Evolutionary conservation across 2,113 vertebrate species (phyloP).

Genomic region (Pagrus major): DNA sequence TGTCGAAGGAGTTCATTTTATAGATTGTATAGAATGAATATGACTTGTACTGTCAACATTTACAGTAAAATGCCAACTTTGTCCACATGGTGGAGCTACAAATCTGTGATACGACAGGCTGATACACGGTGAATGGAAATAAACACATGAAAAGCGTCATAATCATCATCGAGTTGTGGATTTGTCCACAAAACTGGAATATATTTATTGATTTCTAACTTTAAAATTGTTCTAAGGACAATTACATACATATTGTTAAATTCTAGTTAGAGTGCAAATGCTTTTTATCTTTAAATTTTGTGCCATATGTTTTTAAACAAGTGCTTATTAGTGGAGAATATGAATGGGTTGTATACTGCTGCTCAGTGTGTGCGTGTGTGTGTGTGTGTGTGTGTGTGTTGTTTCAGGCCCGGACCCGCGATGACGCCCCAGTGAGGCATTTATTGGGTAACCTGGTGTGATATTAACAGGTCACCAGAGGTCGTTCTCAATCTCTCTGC

Average conservation of each 20-base stretch:
- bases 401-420: not conserved
- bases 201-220: too few relatives aligned
- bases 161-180: not conserved
- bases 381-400: conserved; percentile 4
- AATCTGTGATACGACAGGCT: not conserved
- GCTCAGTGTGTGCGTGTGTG: not conserved
- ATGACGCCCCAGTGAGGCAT: not conserved
- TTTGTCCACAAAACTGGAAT: not conserved
- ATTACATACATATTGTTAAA: not conserved
- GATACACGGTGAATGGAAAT: not conserved
- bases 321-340: not conserved
- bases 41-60: not conserved
- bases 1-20: not conserved
- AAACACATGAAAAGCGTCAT: not conserved
- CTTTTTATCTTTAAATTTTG: not conserved
- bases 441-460: conserved; percentile 22
- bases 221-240: not conserved
- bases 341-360: conserved; percentile 13
- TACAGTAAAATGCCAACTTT: conserved; percentile 8
- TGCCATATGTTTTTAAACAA: not conserved
- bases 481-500: conserved; percentile 19
- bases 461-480: conserved; percentile 50
- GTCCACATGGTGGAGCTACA: conserved; percentile 56
- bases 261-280: not conserved
- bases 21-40: not conserved